Evolutionary conservation across 2,888 invertebrate species (phyloP), one percentile per base, ranked within the genome.

Genomic region (Drosophila meridiana): DNA sequence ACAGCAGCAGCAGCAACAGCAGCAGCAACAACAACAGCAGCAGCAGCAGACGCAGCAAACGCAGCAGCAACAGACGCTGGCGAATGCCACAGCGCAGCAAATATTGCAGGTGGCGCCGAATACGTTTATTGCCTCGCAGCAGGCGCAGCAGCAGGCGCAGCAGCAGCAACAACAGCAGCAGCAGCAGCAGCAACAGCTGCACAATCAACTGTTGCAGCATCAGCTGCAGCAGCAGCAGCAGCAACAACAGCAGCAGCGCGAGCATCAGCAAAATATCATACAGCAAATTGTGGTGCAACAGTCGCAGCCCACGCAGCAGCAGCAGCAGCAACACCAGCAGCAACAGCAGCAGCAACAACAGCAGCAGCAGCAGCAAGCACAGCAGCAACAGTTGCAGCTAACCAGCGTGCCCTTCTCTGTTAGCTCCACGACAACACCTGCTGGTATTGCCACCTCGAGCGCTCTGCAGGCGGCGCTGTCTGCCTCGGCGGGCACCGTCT

Each of bases 91-190:
- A 3, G 69, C 87, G 1, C 93, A 91, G 69, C 90, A 91, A 64
- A 91, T 91, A 61, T 78, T 92, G 57, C 93, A 93, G 62, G 89
- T 90, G 69, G 75, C 91, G 45, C 94, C 92, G 14, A 91, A 93
- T 38, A 92, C 93, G 13, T 93, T 93, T 59, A 93, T 94, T 50
- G 94, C 94, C 50, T 94, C 94, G 63, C 94, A 94, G 76, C 92
- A 90, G 34, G 91, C 90, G 80, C 92, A 87, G 45, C 89, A 89
- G 20, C 91, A 91, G 57, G 86, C 82, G 68, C 81, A 90, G n/a
- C 91, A 82, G 69, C 80, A 81, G 28, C 78, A 82, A 38, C 81
- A 87, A 40, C 91, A 92, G 14, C 92, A 92, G 42, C 40, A 82
- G 69, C 80, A 83, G 34, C 78, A 82, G 42, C 81, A 87, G 38